Conservation (phyloP, 1,140 invertebrate genomes). For the Zaprionus lachaisei region DNA sequence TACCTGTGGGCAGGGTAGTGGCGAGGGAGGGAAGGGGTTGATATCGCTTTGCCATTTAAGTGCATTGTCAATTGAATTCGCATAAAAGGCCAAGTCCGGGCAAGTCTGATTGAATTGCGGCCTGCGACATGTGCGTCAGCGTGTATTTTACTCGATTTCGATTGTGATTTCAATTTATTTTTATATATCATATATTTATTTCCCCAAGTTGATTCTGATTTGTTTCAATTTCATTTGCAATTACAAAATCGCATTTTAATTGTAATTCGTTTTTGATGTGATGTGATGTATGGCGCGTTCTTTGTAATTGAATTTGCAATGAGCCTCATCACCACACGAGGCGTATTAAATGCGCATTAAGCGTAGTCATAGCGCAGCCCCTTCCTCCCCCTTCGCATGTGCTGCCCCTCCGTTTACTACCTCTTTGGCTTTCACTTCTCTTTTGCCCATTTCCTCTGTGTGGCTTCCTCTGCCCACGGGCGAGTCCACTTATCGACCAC, state of each 20-base stretch:
- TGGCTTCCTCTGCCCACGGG: conserved; percentile 49
- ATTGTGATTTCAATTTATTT: conserved; percentile 2
- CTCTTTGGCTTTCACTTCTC: background rate
- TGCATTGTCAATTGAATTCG: conserved; percentile 54
- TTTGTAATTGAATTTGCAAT: conserved; percentile 67
- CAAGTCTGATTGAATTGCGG: conserved; percentile 62
- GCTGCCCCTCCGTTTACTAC: background rate
- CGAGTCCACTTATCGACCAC: conserved; percentile 75
- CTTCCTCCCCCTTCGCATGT: background rate
- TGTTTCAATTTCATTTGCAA: conserved; percentile 51
- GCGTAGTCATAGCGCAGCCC: conserved; percentile 36
- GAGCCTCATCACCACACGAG: conserved; percentile 25
- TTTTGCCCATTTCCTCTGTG: conserved; percentile 11
- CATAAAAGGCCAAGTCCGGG: conserved; percentile 46
- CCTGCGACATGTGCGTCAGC: conserved; percentile 33
- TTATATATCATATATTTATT: conserved; percentile 8
- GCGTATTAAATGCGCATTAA: conserved; percentile 73
- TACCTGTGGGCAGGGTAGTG: conserved; percentile 29
- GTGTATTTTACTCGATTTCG: background rate
- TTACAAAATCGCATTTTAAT: conserved; percentile 71
- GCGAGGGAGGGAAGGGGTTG: conserved; percentile 10
- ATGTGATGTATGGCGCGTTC: conserved; percentile 31
- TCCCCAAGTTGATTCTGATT: conserved; percentile 15
- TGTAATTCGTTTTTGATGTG: conserved; percentile 65
- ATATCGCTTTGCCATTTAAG: conserved; percentile 36